These are phyloP conservation scores for Hoplias malabaricus DNA, from an alignment of 2,113 vertebrate genomes.

Conservation along the genomic window DNA sequence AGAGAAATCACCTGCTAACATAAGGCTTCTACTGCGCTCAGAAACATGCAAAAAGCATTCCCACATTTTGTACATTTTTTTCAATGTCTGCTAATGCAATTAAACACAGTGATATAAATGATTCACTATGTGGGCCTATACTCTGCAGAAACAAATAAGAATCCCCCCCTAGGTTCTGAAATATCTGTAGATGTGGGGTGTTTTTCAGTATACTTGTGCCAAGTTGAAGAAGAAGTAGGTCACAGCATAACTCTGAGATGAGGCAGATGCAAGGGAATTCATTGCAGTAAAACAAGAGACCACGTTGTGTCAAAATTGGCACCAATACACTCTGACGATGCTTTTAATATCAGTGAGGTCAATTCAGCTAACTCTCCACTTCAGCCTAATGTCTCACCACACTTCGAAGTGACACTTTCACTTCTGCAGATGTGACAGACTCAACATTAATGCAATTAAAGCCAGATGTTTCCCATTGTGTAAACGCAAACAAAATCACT, in stretches of 20 bases:
- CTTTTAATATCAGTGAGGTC: background rate
- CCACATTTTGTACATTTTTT: background rate
- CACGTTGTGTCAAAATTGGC: constrained; percentile 28
- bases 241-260: constrained; percentile 45
- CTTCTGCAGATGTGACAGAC: background rate
- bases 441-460: background rate
- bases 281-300: constrained; percentile 5
- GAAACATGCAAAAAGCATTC: background rate
- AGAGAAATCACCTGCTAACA: background rate
- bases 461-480: no score
- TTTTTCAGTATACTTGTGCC: constrained; percentile 46
- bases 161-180: constrained; percentile 9
- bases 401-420: background rate
- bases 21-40: background rate
- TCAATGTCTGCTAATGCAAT: background rate
- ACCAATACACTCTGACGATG: background rate
- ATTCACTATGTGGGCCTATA: background rate
- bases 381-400: background rate
- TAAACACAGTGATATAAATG: background rate
- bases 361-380: background rate
- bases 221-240: constrained; percentile 58
- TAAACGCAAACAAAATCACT: no score
- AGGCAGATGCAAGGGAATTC: background rate
- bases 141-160: background rate
- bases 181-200: constrained; percentile 37